Base-by-base conservation (phyloP, 2,113 vertebrate genomes). In the Oryzias javanicus region DNA sequence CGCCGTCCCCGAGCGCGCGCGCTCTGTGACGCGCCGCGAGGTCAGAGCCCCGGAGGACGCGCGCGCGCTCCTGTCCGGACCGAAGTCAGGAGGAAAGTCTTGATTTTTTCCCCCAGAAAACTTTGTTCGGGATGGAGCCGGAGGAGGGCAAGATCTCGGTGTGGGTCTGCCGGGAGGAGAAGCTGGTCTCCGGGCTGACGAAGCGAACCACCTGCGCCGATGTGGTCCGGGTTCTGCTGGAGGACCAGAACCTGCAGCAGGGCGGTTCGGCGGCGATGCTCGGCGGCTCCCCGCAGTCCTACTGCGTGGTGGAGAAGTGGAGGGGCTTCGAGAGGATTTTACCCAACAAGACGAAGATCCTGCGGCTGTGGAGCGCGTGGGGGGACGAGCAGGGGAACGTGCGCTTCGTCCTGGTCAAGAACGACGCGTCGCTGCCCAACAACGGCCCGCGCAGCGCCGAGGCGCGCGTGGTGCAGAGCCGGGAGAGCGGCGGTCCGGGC, bases 261-360 rank as follows among this genome's bases (percentile, higher is more conserved):
- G 80, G 81, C 63, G 73, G 64, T 16, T 80, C 83, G 53, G 80
- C 81, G 5, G 91, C 91, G 64, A 90, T 95, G 93, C 86, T 96
- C 64, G 91, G 92, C 71, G 94, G 94, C 1, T 78, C 92, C 8
- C 91, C 94, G 16, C 92, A 94, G 61, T 92, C 94, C 57, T 97
- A 98, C 75, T 98, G 96, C 86, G 90, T 98, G 49, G 96, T 97
- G 89, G 96, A 98, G 89, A 98, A 97, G 82, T 98, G 96, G 96
- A 88, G 96, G 18, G 96, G 96, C 64, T 96, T 95, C 72, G 96
- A 98, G 92, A 88, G 96, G 85, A 94, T 90, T 72, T 76, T 98
- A 77, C 96, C 96, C 55, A 94, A 95, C 90, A 95, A 95, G 87
- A 98, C 96, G 24, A 94, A 93, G 67, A 91, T 98, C 72, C 84